Percentiles rank a stretch among this genome's conserved stretches.
phyloP scores from a whole-genome alignment of 2,113 vertebrate species.

The Hyaena hyaena region DNA sequence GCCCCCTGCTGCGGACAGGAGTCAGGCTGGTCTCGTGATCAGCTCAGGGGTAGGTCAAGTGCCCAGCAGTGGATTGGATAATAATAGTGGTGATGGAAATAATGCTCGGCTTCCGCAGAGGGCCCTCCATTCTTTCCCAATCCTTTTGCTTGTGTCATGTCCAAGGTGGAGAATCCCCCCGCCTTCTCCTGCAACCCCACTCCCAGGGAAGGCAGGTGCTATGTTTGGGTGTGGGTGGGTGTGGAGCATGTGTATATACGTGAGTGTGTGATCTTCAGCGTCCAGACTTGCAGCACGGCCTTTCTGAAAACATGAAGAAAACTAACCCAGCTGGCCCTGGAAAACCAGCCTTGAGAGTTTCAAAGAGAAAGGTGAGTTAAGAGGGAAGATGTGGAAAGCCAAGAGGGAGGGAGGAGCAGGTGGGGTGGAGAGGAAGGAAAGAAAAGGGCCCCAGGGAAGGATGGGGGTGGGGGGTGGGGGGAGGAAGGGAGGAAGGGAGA shows the following conservation, averaged over 20 bases:
- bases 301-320: slow-evolving; percentile 41
- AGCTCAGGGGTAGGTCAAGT: slow-evolving; percentile 58
- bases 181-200: not conserved
- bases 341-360: not conserved
- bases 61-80: slow-evolving; percentile 71
- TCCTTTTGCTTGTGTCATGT: not conserved
- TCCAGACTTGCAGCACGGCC: not conserved
- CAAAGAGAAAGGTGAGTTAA: not conserved
- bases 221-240: accelerated
- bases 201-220: not conserved
- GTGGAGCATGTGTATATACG: not conserved
- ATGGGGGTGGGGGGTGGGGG: not conserved
- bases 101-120: not conserved
- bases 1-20: slow-evolving; percentile 47
- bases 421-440: slow-evolving; percentile 56
- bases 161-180: not conserved
- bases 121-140: not conserved
- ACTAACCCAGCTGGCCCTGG: not conserved
- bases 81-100: slow-evolving; percentile 42
- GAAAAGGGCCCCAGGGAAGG: slow-evolving; percentile 31
- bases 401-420: not conserved
- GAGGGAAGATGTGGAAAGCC: not conserved
- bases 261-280: not conserved
- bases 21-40: not conserved
- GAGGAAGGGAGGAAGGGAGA: slow-evolving; percentile 8